Evolutionary conservation across 2,797 vertebrate species (phyloP).

Genomic region (Propithecus perrieri): DNA sequence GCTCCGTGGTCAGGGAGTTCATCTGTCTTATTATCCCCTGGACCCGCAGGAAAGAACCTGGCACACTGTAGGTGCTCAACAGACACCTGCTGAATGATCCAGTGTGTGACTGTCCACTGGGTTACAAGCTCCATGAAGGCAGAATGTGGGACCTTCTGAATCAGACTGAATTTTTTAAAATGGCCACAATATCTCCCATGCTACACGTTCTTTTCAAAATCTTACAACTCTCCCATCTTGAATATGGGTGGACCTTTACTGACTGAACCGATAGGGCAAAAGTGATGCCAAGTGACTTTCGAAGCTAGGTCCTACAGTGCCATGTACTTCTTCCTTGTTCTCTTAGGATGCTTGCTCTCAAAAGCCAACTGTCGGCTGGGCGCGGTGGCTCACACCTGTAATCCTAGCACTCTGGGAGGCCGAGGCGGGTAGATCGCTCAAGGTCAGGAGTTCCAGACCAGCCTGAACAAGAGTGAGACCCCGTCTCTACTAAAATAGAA

Average conservation of each 20-base stretch:
- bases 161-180: not conserved
- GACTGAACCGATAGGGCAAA: not conserved
- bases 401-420: too few relatives aligned
- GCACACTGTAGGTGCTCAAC: not conserved
- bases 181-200: not conserved
- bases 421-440: too few relatives aligned
- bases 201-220: not conserved
- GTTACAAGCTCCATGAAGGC: not conserved
- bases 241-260: not conserved
- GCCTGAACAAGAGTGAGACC: too few relatives aligned
- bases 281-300: not conserved
- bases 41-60: not conserved
- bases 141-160: not conserved
- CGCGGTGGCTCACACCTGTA: too few relatives aligned
- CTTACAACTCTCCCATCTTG: not conserved
- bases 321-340: not conserved
- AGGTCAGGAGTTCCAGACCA: too few relatives aligned
- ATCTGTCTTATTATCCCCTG: not conserved
- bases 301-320: not conserved
- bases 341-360: not conserved
- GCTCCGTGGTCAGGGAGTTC: not conserved
- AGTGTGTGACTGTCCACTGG: not conserved
- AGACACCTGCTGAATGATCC: not conserved
- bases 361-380: not conserved
- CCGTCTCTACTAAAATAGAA: too few relatives aligned